phyloP scores from a whole-genome alignment of 2,113 vertebrate genomes.

The Aptenodytes forsteri region DNA sequence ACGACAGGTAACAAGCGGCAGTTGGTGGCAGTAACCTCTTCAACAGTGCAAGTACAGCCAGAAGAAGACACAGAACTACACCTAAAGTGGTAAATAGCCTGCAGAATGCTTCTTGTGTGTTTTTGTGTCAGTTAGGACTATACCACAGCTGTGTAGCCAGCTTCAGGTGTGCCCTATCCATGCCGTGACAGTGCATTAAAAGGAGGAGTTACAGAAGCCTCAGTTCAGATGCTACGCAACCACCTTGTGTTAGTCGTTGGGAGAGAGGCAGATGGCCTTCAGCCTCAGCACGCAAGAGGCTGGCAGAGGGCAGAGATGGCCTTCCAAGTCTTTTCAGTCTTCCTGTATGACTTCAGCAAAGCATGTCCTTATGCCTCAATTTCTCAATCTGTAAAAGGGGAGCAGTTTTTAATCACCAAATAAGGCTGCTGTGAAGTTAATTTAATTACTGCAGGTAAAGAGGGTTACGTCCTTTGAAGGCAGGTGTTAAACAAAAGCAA shows the following conservation, averaged over 20 bases:
- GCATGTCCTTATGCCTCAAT: neutral
- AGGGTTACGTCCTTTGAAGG: neutral
- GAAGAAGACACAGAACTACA: neutral
- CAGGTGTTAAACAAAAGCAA: neutral
- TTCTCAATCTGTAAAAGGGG: neutral
- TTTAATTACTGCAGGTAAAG: slow-evolving; percentile 15
- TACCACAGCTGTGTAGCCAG: neutral
- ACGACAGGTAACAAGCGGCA: accelerated
- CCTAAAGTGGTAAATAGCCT: neutral
- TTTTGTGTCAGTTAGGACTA: neutral
- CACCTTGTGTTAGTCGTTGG: accelerated
- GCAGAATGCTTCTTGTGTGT: neutral
- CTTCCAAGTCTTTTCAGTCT: neutral
- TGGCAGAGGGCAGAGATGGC: neutral
- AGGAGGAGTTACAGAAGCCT: neutral
- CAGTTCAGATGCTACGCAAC: neutral
- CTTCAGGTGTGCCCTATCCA: neutral
- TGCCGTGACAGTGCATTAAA: accelerated
- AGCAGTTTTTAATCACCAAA: neutral
- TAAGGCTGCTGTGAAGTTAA: neutral
- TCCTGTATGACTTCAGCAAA: neutral
- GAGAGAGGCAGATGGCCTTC: neutral
- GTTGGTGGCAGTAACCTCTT: neutral
- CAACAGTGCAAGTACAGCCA: neutral
- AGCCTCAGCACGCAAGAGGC: accelerated